Evolutionary conservation across 2,797 vertebrate species (phyloP), one percentile per base, ranked within the genome.

Genomic region (Tachyglossus aculeatus): DNA sequence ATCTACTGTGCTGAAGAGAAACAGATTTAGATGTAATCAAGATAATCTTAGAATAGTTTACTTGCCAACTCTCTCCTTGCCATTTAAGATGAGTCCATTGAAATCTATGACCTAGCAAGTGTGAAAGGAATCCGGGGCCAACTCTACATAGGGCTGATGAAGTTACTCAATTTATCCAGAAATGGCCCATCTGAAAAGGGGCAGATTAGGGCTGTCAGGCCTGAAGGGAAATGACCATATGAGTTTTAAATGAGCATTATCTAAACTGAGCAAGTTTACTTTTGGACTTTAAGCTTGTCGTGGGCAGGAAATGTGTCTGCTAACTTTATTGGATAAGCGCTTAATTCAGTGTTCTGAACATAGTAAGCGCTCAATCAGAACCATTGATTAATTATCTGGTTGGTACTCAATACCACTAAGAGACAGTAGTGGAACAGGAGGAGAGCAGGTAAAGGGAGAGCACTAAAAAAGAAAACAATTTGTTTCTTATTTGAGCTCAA

Each of bases 401-500:
- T n/a, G n/a, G 45, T 79, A 87, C 88, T 89, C 82, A 81, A 24
- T 21, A 70, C 37, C 57, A 68, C 40, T 54, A 81, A 84, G 87
- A 82, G 43, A 78, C 62, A 86, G 67, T 71, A 88, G 32, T 76
- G 69, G 83, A 88, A 90, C 56, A 52, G 71, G 69, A 87, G 76
- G 86, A 80, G 70, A 83, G 62, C 71, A 86, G 77, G 86, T 83
- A 86, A 91, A 91, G 90, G 72, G 48, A 50, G 74, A 74, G 43
- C 41, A 61, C 50, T 68, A 54, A 77, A 69, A 88, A 40, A 39
- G 60, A 86, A 81, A 81, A 78, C 74, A 82, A 67, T 62, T 73
- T 83, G 47, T 75, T 88, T 87, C 69, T 85, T 88, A 89, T 89
- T 74, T 87, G 80, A 88, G 67, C 33, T 83, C 75, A 79, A 79